phyloP scores from a whole-genome alignment of 2,888 invertebrate genomes.

The Drosophila macrospina region DNA sequence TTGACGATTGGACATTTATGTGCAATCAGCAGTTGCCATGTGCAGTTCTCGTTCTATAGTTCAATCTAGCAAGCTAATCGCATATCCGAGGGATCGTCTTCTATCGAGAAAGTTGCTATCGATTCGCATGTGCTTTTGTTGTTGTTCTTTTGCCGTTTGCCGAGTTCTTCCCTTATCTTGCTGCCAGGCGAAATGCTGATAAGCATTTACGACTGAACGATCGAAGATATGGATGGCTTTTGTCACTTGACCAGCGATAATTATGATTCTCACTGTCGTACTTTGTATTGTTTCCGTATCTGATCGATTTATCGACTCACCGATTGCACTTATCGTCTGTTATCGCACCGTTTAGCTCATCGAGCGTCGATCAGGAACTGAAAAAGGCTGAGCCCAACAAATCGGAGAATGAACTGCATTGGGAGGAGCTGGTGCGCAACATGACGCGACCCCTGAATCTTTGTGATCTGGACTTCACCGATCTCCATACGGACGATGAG shows the following conservation, averaged over 20 bases:
- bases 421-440: constrained; percentile 95
- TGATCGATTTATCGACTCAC: constrained; percentile 14
- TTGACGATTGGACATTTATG: constrained; percentile 13
- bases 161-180: constrained; percentile 48
- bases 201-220: constrained; percentile 23
- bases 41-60: constrained; percentile 5
- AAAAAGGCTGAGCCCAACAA: constrained; percentile 91
- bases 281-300: constrained; percentile 25
- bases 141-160: not conserved
- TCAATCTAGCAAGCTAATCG: not conserved
- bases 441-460: constrained; percentile 91
- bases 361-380: constrained; percentile 90
- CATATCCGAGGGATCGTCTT: constrained; percentile 12
- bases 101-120: constrained; percentile 27
- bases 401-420: constrained; percentile 96
- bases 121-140: too few species aligned
- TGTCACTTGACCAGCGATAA: constrained; percentile 30
- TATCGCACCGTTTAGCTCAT: constrained; percentile 86
- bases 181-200: constrained; percentile 55
- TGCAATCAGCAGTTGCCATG: too few species aligned
- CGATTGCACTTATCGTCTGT: not conserved
- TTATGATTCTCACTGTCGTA: constrained; percentile 20
- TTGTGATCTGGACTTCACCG: constrained; percentile 98
- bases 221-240: constrained; percentile 18
- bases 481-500: constrained; percentile 95